These are phyloP conservation scores for Lamellibrachia satsuma DNA, from an alignment of 2,888 invertebrate species.

Conservation along the genomic window DNA sequence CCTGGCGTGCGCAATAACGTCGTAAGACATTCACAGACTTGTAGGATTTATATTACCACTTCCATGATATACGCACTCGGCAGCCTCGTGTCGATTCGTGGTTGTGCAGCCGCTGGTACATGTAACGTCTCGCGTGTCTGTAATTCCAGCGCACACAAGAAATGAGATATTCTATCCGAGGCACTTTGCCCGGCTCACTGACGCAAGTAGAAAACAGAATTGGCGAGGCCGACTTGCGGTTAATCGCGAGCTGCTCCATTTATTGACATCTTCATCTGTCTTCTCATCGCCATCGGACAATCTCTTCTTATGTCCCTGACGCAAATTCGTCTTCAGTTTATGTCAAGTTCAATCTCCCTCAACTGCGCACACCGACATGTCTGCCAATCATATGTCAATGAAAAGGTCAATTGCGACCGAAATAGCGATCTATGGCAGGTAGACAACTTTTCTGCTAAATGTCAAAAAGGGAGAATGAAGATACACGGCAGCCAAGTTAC, in stretches of 20 bases:
- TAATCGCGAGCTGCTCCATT: neutral
- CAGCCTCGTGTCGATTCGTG: neutral
- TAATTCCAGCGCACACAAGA: neutral
- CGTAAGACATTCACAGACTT: neutral
- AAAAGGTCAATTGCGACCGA: neutral
- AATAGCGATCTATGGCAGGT: neutral
- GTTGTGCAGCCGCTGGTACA: neutral
- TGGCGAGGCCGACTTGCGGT: neutral
- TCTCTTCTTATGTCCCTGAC: neutral
- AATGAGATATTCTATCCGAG: neutral
- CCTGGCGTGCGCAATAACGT: neutral
- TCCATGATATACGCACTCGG: neutral
- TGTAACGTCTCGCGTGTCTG: neutral
- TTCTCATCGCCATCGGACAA: neutral
- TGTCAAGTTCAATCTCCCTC: neutral
- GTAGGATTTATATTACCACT: neutral
- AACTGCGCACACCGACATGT: neutral
- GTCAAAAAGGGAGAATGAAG: neutral
- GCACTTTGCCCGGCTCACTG: neutral
- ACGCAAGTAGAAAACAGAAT: neutral
- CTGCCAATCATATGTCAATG: neutral
- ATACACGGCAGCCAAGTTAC: neutral
- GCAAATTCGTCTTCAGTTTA: neutral
- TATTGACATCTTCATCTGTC: constrained; percentile 11
- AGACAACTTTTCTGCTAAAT: neutral